These are phyloP conservation scores for Epinephelus coioides DNA, from an alignment of 2,797 vertebrate species.

Conservation along the genomic window DNA sequence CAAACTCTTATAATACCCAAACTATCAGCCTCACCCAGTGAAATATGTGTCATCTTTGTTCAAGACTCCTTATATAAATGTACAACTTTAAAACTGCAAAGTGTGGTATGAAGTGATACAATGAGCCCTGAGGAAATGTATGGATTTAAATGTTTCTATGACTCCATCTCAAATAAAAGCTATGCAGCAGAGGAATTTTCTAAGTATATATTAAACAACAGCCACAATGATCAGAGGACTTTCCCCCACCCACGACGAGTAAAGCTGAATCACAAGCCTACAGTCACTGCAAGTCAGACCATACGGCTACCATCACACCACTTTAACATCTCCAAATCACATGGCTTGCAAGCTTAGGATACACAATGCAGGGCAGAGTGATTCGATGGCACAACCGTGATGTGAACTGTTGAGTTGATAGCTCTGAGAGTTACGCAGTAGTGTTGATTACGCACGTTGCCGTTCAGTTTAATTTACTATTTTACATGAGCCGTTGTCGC, in stretches of 20 bases:
- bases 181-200: conserved; percentile 65
- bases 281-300: conserved; percentile 76
- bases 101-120: conserved; percentile 62
- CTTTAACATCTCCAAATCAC: conserved; percentile 76
- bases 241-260: conserved; percentile 66
- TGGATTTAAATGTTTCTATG: conserved; percentile 56
- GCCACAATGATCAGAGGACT: conserved; percentile 67
- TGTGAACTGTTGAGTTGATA: conserved; percentile 30
- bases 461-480: conserved; percentile 60
- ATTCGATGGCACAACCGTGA: conserved; percentile 48
- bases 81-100: conserved; percentile 66
- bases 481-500: conserved; percentile 66
- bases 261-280: conserved; percentile 78
- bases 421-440: conserved; percentile 48
- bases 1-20: conserved; percentile 51
- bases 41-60: conserved; percentile 63
- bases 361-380: conserved; percentile 56
- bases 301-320: conserved; percentile 75
- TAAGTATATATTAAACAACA: conserved; percentile 71
- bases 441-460: conserved; percentile 53
- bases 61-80: conserved; percentile 68
- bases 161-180: conserved; percentile 63
- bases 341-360: conserved; percentile 65
- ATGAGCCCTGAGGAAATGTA: conserved; percentile 83
- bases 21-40: conserved; percentile 43